Evolutionary conservation across 1,140 invertebrate genomes (phyloP), one percentile per base, ranked within the genome.

Genomic region (Plutomurus gul): DNA sequence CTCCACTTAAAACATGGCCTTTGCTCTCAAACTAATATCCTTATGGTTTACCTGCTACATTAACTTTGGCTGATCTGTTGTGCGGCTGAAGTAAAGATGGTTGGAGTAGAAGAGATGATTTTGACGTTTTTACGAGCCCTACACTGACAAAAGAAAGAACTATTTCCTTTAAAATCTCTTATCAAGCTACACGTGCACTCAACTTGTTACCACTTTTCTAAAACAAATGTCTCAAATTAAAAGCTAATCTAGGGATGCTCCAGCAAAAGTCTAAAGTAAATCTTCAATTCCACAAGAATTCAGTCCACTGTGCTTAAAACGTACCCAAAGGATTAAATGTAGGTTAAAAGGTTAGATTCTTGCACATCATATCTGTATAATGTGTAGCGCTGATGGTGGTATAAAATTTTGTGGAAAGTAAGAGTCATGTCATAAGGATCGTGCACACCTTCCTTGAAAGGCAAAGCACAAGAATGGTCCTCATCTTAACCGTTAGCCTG

Each of bases 191-290:
- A 65, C 56, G 56, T 33, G 56, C 56, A 60, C 27, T n/a, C 25
- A 65, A 65, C 56, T 65, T 65, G 56, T 65, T 33, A n/a, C 56
- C 13, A 65, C 56, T 33, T 65, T 33, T 16, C 56, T 65, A 65
- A 65, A 65, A 65, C 56, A 65, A 65, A 65, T 65, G 56, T 65
- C 27, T 65, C 36, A 65, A 65, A 65, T 65, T 65, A 27, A 65
- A 65, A 36, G 27, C 10, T 27, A 30, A 30, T 65, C 13, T 36
- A n/a, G 13, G n/a, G n/a, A 43, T 13, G 39, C 13, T 33, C 39
- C 7, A 30, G 7, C 27, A 65, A 56, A 7, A 49, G 46, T 51
- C 20, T 51, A 13, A 0, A 47, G 10, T 47, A 11, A 51, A 51
- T 25, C 20, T 51, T 51, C 10, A 13, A 47, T 47, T 47, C 5